These are phyloP conservation scores for Plectropomus leopardus DNA, from an alignment of 2,113 vertebrate species.

Conservation along the genomic window DNA sequence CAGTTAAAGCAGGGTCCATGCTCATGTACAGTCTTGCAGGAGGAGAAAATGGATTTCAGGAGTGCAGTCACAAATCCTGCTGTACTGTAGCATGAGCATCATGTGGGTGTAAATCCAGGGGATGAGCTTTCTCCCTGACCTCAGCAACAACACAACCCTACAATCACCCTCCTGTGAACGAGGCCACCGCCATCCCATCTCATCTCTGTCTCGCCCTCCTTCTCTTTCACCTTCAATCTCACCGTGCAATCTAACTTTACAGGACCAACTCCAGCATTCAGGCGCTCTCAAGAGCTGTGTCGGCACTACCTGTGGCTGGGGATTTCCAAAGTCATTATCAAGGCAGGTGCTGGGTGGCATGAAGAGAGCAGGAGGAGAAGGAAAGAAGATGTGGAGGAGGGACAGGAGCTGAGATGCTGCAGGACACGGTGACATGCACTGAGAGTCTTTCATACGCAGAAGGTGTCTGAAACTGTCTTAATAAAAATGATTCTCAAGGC, in stretches of 20 bases:
- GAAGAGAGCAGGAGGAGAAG: background rate
- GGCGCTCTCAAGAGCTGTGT: conserved; percentile 45
- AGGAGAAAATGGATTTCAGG: conserved; percentile 45
- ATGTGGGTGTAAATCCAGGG: conserved; percentile 52
- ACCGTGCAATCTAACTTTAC: conserved; percentile 41
- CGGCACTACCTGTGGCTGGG: conserved; percentile 53
- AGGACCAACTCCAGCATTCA: conserved; percentile 20
- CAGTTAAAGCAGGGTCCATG: conserved; percentile 5
- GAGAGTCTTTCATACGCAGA: background rate
- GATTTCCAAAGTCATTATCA: conserved; percentile 69
- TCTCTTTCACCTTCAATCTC: conserved; percentile 46
- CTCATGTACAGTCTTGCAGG: conserved; percentile 5
- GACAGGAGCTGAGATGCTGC: conserved; percentile 3
- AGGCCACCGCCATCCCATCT: conserved; percentile 41
- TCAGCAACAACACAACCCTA: conserved; percentile 39
- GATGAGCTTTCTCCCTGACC: conserved; percentile 60
- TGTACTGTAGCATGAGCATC: background rate
- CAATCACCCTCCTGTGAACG: conserved; percentile 46
- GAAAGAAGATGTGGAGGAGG: conserved; percentile 18
- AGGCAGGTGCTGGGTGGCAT: background rate
- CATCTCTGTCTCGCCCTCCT: conserved; percentile 21
- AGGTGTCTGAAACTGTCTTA: background rate
- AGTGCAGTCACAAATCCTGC: conserved; percentile 42
- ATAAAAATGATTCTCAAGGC: background rate
- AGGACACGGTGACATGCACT: background rate